A percentile compares a stretch with the other conserved stretches of the same genome.
These are phyloP conservation scores for Antedon bifida DNA, from an alignment of 35 echinoderm and acorn worm species.

Conservation along the genomic window DNA sequence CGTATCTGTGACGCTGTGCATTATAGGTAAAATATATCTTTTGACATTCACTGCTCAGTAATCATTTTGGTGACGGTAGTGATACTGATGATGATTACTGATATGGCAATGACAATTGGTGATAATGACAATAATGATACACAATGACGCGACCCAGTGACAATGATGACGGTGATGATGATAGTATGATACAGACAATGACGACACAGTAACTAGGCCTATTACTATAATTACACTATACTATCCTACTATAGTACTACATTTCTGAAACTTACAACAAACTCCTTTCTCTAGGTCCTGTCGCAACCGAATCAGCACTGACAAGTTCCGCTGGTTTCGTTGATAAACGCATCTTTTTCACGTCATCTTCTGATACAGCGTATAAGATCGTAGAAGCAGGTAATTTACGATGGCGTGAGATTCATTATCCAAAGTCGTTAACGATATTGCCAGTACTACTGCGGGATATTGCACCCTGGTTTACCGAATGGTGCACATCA, in stretches of 20 bases:
- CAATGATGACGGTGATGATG: too few species aligned
- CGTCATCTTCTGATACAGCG: not conserved
- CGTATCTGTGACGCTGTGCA: not conserved
- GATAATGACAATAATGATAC: too few species aligned
- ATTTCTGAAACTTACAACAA: too few species aligned
- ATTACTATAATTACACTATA: too few species aligned
- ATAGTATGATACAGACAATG: too few species aligned
- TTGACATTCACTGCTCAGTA: too few species aligned
- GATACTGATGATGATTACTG: too few species aligned
- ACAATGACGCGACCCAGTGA: too few species aligned
- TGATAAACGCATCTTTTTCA: not conserved
- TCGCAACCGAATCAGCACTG: not conserved
- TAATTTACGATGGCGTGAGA: not conserved
- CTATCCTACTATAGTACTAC: too few species aligned
- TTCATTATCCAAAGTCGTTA: not conserved
- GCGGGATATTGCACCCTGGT: not conserved
- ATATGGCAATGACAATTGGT: too few species aligned
- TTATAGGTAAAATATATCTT: not conserved
- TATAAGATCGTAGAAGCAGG: not conserved
- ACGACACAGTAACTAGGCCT: too few species aligned
- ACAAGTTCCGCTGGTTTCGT: not conserved
- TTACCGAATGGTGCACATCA: not conserved
- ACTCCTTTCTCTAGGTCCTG: not conserved
- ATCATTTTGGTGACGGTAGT: too few species aligned
- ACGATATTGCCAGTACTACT: not conserved